phyloP scores from a whole-genome alignment of 2,797 vertebrate species.

The Channallabes apus region DNA sequence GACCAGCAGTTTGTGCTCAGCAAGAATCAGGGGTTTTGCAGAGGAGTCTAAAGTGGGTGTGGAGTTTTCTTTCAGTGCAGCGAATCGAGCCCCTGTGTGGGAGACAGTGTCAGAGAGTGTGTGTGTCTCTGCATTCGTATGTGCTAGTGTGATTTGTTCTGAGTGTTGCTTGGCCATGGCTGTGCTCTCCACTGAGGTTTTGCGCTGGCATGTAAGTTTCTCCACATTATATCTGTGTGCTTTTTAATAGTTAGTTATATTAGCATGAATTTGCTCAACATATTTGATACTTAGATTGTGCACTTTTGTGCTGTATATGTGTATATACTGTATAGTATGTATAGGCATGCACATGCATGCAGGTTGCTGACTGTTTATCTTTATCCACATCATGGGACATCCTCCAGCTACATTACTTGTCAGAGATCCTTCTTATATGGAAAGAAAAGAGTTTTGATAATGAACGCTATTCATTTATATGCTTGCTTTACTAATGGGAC shows the following conservation, averaged over 20 bases:
- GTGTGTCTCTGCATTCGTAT: slow-evolving; percentile 46
- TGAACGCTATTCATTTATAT: slow-evolving; percentile 30
- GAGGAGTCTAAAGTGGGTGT: slow-evolving; percentile 67
- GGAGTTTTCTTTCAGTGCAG: slow-evolving; percentile 56
- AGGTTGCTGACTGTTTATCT: slow-evolving; percentile 31
- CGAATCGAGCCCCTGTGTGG: slow-evolving; percentile 39
- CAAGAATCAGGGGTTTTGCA: slow-evolving; percentile 25
- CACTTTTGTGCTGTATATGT: neutral
- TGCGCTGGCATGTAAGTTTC: slow-evolving; percentile 80
- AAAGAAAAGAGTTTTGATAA: slow-evolving; percentile 60
- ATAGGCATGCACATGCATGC: neutral
- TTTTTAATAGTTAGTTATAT: neutral
- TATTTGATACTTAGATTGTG: neutral
- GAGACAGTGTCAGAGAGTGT: slow-evolving; percentile 41
- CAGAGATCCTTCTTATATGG: slow-evolving; percentile 67
- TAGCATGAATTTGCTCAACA: neutral
- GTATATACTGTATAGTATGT: neutral
- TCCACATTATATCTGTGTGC: neutral
- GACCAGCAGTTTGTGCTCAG: slow-evolving; percentile 5
- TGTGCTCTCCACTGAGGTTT: slow-evolving; percentile 78
- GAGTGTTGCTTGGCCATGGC: slow-evolving; percentile 76
- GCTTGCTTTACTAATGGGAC: slow-evolving; percentile 33
- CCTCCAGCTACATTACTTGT: slow-evolving; percentile 59
- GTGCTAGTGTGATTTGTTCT: slow-evolving; percentile 60
- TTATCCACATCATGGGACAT: slow-evolving; percentile 46